Evolutionary conservation across 1,140 invertebrate genomes (phyloP).

Genomic region (Rhyacophila brunnea): DNA sequence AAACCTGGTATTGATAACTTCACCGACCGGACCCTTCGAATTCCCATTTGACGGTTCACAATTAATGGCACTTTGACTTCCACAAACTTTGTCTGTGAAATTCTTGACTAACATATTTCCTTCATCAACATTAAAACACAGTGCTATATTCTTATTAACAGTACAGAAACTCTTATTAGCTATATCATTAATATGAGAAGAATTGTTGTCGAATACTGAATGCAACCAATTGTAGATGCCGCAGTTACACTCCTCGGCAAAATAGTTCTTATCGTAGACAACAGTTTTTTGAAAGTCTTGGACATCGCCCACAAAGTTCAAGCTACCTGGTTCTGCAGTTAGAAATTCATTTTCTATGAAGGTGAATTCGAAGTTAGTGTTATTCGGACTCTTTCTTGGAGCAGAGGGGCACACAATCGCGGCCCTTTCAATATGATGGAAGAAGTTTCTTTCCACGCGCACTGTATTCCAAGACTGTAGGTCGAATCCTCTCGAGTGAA

Average conservation of each 20-base stretch:
- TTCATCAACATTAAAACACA: slow-evolving; percentile 63
- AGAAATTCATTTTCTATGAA: slow-evolving; percentile 64
- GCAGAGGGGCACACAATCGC: slow-evolving; percentile 45
- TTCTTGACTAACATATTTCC: slow-evolving; percentile 63
- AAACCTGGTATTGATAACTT: slow-evolving; percentile 49
- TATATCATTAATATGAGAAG: slow-evolving; percentile 43
- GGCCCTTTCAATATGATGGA: slow-evolving; percentile 55
- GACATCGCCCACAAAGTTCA: slow-evolving; percentile 59
- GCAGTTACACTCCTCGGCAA: slow-evolving; percentile 62
- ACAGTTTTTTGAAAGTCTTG: slow-evolving; percentile 44
- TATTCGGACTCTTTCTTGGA: no score
- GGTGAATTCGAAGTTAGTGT: slow-evolving; percentile 47
- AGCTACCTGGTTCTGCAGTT: slow-evolving; percentile 50
- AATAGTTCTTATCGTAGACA: slow-evolving; percentile 61
- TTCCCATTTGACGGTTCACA: slow-evolving; percentile 51
- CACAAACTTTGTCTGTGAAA: slow-evolving; percentile 61
- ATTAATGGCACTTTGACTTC: slow-evolving; percentile 45
- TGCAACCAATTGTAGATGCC: slow-evolving; percentile 58
- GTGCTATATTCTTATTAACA: slow-evolving; percentile 55
- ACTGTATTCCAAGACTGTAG: slow-evolving; percentile 64
- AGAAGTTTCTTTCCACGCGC: slow-evolving; percentile 62
- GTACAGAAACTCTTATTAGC: slow-evolving; percentile 63
- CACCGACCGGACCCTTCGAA: slow-evolving; percentile 39
- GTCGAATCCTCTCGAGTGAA: slow-evolving; percentile 56
- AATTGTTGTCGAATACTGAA: slow-evolving; percentile 48